A percentile compares a stretch with the other conserved stretches of the same genome.
Conservation (phyloP, 2,797 vertebrate species). For the Aeoliscus strigatus region DNA sequence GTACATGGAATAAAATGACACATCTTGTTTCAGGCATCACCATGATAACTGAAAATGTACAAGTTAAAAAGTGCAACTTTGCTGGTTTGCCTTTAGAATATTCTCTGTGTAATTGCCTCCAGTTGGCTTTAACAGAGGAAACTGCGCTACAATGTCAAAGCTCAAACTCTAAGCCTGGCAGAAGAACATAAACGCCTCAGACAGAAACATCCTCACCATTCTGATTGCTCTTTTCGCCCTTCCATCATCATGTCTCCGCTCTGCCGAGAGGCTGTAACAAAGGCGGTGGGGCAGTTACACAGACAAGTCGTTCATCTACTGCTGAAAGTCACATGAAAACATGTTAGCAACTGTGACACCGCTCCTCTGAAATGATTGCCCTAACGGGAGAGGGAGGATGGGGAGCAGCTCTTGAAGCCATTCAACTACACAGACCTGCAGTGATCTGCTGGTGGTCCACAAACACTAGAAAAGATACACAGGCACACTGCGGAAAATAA, state of each 20-base stretch:
- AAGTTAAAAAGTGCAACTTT: constrained; percentile 12
- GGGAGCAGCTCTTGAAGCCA: constrained; percentile 14
- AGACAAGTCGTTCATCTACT: too few relatives aligned
- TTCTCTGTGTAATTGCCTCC: constrained; percentile 5
- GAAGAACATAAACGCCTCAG: constrained; percentile 29
- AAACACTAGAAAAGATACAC: too few relatives aligned
- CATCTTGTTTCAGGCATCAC: constrained; percentile 16
- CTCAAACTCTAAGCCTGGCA: constrained; percentile 30
- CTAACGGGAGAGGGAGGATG: not conserved
- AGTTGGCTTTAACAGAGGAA: constrained; percentile 33
- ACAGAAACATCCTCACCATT: constrained; percentile 35
- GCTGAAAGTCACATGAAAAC: too few relatives aligned
- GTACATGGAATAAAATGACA: constrained; percentile 21
- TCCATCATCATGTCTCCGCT: constrained; percentile 33
- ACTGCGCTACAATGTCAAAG: constrained; percentile 36
- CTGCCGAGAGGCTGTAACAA: too few relatives aligned
- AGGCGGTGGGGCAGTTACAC: too few relatives aligned
- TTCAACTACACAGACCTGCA: constrained; percentile 10
- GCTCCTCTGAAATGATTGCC: too few relatives aligned
- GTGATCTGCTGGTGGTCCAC: too few relatives aligned
- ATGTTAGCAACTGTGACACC: too few relatives aligned
- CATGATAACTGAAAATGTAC: constrained; percentile 6
- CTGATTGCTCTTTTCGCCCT: constrained; percentile 34
- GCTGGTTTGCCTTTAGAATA: constrained; percentile 16
- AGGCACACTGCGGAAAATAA: too few relatives aligned